phyloP scores from a whole-genome alignment of 2,797 vertebrate genomes.

The Squalus acanthias region DNA sequence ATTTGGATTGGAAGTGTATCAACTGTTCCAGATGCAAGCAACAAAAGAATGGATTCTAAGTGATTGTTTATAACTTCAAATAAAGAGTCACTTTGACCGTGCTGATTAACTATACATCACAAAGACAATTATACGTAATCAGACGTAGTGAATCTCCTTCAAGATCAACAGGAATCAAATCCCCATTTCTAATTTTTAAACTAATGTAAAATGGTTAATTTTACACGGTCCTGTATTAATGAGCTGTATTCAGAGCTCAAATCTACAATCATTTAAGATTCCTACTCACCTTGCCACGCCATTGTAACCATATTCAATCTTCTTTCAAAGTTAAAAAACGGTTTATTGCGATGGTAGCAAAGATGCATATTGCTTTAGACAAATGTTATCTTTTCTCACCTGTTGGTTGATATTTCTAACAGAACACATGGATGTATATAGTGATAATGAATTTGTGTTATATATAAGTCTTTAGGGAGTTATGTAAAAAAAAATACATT shows the following conservation, averaged over 20 bases:
- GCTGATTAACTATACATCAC: background rate
- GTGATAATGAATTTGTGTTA: background rate
- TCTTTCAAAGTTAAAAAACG: background rate
- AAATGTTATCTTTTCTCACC: background rate
- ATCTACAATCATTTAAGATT: background rate
- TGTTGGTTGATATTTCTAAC: background rate
- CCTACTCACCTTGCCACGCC: background rate
- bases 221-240: background rate
- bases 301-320: background rate
- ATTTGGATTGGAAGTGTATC: background rate
- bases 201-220: background rate
- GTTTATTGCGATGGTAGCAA: background rate
- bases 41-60: background rate
- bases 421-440: background rate
- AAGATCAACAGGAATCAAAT: background rate
- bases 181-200: background rate
- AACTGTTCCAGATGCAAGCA: background rate
- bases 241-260: background rate
- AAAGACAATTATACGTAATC: background rate
- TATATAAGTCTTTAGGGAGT: background rate
- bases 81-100: background rate
- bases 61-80: background rate
- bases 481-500: background rate
- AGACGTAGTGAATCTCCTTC: background rate
- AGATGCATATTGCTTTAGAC: background rate